Evolutionary conservation across 2,113 vertebrate genomes (phyloP), one percentile per base, ranked within the genome.

Genomic region (Lepidothrix coronata): DNA sequence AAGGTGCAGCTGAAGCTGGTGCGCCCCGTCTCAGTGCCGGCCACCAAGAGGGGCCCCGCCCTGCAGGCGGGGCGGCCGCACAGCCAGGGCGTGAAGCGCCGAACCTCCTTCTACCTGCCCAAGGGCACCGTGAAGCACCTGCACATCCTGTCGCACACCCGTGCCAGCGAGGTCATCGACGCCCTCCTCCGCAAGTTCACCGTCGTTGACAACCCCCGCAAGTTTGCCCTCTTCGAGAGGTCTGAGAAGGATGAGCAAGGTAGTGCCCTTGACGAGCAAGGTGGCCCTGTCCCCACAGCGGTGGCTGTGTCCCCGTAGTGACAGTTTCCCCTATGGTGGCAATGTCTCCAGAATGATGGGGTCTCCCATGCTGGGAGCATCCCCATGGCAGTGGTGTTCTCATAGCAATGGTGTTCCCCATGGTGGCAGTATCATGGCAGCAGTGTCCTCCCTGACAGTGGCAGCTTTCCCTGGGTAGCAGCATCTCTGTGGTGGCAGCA

Each of bases 71-170:
- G 98, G 41, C 97, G 95, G 21, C 95, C 58, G 2, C 96, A 97
- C 8, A 33, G 89, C n/a, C 95, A 98, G 65, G 95, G 96, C 2
- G 97, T 98, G 96, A 98, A 94, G 68, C 98, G 98, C 43, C 98
- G 99, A 46, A 99, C 99, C 0, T 99, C 99, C 73, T 99, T 99
- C 97, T 99, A 99, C 97, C 98, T 99, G 92, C 99, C 99, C 54
- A 99, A 98, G 95, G 99, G 99, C 16, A 97, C 98, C 5, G 98
- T 98, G 73, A 99, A 99, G 88, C 99, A 99, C 97, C 97, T 99
- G 79, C 99, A 99, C 39, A 98, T 99, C 94, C 96, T 99, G 91
- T 99, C 99, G 2, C 97, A 97, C 80, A 99, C 99, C 18, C 97
- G 97, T 1, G 98, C 98, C 72, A 98, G 97, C 8, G 99, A 99